Evolutionary conservation across 1,140 invertebrate genomes (phyloP), one percentile per base, ranked within the genome.

Genomic region (Portunus trituberculatus): DNA sequence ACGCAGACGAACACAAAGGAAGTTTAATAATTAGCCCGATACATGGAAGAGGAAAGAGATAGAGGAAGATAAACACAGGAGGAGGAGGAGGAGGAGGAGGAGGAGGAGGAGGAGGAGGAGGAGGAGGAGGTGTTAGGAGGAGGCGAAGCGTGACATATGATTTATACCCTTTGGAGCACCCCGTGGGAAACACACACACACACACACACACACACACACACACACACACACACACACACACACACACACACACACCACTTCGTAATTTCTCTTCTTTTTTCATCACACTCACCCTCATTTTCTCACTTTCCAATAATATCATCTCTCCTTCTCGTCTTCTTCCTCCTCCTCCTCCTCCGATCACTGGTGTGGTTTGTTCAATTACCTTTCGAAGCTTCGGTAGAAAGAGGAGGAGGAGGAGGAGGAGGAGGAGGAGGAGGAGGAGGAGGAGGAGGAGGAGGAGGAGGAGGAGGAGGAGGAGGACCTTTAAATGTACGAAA

Each of bases 171-270:
- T n/a, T n/a, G 67, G 67, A 76, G 6, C 20, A n/a, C 4, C 87
- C 87, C 87, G 32, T 88, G 87, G 46, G 87, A 88, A 48, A 39
- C 32, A 39, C 87, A 28, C 87, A 39, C 87, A 88, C 87, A 88
- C 32, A 88, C 87, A 88, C 46, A 88, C 87, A 39, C 87, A 88
- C 32, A 39, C 87, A 88, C 46, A 39, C 28, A 88, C 46, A 39
- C 87, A 88, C 52, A 59, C 52, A 59, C 52, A 59, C 52, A 59
- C 16, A 59, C 52, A 59, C 52, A 59, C 52, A 59, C 52, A 59
- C 52, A 59, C 52, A 88, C 46, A 39, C 31, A 88, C 31, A 76
- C 67, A 76, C 67, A 76, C n/a, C 10, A n/a, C 87, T n/a, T 39
- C 8, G 20, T 25, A 14, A 88, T 76, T 76, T 76, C 67, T 76